These are phyloP conservation scores for Aix galericulata DNA, from an alignment of 2,113 vertebrate species.

Conservation along the genomic window DNA sequence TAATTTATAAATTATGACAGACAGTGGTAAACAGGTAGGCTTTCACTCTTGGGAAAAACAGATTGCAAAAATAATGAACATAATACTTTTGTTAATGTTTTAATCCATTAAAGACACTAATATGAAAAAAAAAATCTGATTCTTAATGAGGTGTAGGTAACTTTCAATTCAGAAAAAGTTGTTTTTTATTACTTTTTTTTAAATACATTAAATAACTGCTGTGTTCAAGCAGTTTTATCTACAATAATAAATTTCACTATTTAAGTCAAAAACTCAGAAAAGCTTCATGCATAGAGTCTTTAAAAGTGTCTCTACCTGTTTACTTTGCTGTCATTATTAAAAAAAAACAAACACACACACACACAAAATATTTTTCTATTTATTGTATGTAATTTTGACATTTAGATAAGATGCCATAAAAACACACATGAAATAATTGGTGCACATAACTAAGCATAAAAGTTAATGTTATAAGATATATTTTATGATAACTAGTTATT, in stretches of 20 bases:
- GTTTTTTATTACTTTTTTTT: not conserved
- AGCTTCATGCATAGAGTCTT: not conserved
- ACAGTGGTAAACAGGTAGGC: slow-evolving; percentile 65
- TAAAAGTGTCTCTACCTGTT: slow-evolving; percentile 41
- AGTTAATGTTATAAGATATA: not conserved
- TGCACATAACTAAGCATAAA: not conserved
- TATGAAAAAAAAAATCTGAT: not conserved
- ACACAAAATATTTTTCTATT: not conserved
- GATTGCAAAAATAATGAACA: not conserved
- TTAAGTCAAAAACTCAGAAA: not conserved
- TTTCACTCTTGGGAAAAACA: not conserved
- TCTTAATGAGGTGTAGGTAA: not conserved
- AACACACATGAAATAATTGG: not conserved
- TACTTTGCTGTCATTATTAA: slow-evolving; percentile 32
- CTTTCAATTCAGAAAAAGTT: not conserved
- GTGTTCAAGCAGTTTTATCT: not conserved
- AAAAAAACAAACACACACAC: not conserved
- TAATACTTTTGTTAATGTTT: not conserved
- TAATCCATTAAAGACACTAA: not conserved
- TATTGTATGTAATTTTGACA: slow-evolving; percentile 30
- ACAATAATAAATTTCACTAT: not conserved
- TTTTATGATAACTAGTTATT: not conserved
- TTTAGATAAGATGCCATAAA: not conserved
- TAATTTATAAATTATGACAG: slow-evolving; percentile 11
- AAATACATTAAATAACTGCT: not conserved